Base-by-base conservation (phyloP, 92 coral and sea anemone species). In the Siderastrea radians region DNA sequence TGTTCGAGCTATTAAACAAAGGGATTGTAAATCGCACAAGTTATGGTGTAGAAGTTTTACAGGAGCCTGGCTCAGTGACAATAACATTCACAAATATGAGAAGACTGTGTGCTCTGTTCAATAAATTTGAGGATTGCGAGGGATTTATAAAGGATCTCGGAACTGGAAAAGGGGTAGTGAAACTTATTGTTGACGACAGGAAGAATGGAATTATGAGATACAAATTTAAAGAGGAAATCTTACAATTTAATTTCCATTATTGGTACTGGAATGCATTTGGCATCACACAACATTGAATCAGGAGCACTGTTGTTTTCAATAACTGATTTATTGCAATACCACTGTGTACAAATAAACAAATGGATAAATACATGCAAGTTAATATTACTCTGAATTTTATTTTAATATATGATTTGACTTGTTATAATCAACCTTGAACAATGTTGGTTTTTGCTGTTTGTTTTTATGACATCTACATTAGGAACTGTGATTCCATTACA, bases 41-140 rank as follows among this genome's bases (percentile, higher is more conserved):
- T 47, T 92, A 79, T 89, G 93, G 95, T 19, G 16, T 89, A 57
- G 81, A 78, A 17, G 82, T 87, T 19, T 63, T 57, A 16, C 93
- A 92, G 67, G 54, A 81, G 15, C 85, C 85, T 12, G 77, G 77
- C 14, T 81, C 74, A 17, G 80, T 88, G 43, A 72, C 54, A 50
- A 80, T 89, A 62, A 83, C 84, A 19, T 86, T 90, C 62, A 7
- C 74, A 19, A 78, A 19, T 62, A 62, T 90, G 64, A 90, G 91
- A 86, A 79, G 88, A 67, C 57, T 92, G 49, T 62, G 82, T 47
- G 49, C 15, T 49, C 49, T 92, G 57, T 92, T 89, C 49, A 59
- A 73, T 19, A 54, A 74, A 78, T 89, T 84, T 61, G 74, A 72
- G 80, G 92, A 76, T 82, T 82, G 81, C 4, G 75, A 48, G 1